Evolutionary conservation across 2,113 vertebrate genomes (phyloP), one percentile per base, ranked within the genome.

Genomic region (Melanostigma gelatinosum): DNA sequence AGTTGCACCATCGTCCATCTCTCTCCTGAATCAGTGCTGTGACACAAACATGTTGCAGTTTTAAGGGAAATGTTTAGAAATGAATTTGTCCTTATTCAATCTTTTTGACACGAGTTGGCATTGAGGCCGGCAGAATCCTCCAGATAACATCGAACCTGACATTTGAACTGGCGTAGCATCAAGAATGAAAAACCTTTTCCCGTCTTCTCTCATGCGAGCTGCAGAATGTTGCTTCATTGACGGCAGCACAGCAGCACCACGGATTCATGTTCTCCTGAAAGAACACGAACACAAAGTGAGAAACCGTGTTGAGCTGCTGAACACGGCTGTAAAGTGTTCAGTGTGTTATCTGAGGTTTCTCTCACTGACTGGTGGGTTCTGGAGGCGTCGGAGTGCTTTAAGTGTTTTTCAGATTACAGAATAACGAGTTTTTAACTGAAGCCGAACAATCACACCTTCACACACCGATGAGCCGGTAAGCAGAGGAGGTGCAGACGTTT

Each of bases 401-500:
- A 34, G 34, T 34, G 32, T 32, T 32, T 32, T 40, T 40, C 38
- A 40, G 38, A 38, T 38, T 38, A 4, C 0, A 32, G 32, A 32
- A 29, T 29, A 29, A 29, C 29, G 3, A 3, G 29, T 57, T 57
- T 57, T 57, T 57, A 13, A 13, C 32, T 22, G 32, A 29, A 52
- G 13, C 15, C 60, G 4, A 50, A 42, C 20, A 62, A 36, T 71
- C 4, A 5, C 40, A 63, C 48, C 24, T 64, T 54, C 52, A 16
- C 15, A 16, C 9, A 70, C 18, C 8, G 69, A 13, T 20, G 61
- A 60, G 18, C 29, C 57, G 44, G n/a, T 50, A 22, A 12, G 54
- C 16, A 22, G 52, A 80, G 38, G 79, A 34, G 63, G 80, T 32
- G 48, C 16, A 77, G 65, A 4, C 50, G 74, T 44, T 46, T 12